A percentile compares a stretch with the other conserved stretches of the same genome.
Conservation (phyloP, 2,888 invertebrate species). For the Galerucella pusilla region DNA sequence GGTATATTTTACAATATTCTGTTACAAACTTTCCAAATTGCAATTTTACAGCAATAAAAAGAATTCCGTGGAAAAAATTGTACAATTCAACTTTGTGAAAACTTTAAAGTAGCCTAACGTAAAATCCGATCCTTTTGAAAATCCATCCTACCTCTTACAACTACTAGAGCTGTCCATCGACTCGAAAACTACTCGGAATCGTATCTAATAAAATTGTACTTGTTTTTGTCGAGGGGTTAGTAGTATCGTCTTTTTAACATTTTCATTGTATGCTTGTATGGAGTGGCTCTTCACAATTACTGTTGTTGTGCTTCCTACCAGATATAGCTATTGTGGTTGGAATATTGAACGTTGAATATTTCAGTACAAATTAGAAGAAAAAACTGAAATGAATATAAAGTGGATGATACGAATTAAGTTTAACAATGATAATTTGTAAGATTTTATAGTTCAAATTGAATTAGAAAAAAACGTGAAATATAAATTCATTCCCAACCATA, state of each 20-base stretch:
- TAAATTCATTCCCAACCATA: too few species aligned
- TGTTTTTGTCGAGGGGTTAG: conserved; percentile 17
- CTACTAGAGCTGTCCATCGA: too few species aligned
- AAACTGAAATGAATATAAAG: neutral
- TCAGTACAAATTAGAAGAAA: neutral
- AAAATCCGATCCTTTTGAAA: conserved; percentile 4
- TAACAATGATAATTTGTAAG: too few species aligned
- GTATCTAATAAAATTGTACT: conserved; percentile 29
- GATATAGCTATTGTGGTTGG: conserved; percentile 4
- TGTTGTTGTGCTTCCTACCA: conserved; percentile 13
- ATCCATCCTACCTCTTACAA: neutral
- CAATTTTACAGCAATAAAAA: too few species aligned
- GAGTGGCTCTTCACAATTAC: conserved; percentile 10
- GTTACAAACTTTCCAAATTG: too few species aligned
- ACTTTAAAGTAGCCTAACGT: neutral
- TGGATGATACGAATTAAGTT: neutral
- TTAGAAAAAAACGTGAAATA: too few species aligned
- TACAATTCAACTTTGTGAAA: conserved; percentile 24
- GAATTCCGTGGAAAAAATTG: too few species aligned
- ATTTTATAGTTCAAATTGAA: too few species aligned
- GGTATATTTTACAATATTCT: too few species aligned
- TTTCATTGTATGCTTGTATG: conserved; percentile 23
- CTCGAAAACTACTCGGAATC: neutral
- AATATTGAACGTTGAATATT: neutral
- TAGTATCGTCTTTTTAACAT: conserved; percentile 19